Evolutionary conservation across 2,113 vertebrate species (phyloP).

Genomic region (Heptranchias perlo): DNA sequence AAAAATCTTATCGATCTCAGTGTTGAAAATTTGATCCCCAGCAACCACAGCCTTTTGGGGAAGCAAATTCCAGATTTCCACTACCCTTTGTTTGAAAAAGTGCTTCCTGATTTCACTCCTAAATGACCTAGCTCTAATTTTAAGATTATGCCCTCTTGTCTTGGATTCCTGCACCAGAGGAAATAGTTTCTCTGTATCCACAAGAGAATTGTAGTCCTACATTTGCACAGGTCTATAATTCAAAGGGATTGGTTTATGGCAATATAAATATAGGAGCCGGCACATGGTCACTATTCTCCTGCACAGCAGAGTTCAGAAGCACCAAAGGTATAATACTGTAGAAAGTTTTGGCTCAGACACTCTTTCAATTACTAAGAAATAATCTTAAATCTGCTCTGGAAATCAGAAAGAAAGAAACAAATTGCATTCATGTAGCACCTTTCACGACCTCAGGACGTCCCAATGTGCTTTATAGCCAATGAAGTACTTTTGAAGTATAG

Average conservation of each 20-base stretch:
- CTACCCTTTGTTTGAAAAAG: background rate
- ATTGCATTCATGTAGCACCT: background rate
- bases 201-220: background rate
- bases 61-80: background rate
- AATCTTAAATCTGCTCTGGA: background rate
- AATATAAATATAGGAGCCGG: background rate
- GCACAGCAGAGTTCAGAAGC: background rate
- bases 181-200: background rate
- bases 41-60: no score
- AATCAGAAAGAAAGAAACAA: background rate
- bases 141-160: background rate
- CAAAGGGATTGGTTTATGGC: background rate
- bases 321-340: background rate
- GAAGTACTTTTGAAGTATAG: background rate
- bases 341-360: background rate
- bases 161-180: background rate
- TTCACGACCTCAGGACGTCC: background rate
- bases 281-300: background rate
- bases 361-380: background rate
- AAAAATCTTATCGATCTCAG: background rate
- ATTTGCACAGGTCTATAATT: background rate
- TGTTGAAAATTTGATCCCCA: background rate
- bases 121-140: background rate
- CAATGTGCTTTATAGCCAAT: background rate
- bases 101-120: background rate